Conservation (phyloP, 30 jellyfish, hydroid and myxozoan genomes). For the Cassiopea andromeda region DNA sequence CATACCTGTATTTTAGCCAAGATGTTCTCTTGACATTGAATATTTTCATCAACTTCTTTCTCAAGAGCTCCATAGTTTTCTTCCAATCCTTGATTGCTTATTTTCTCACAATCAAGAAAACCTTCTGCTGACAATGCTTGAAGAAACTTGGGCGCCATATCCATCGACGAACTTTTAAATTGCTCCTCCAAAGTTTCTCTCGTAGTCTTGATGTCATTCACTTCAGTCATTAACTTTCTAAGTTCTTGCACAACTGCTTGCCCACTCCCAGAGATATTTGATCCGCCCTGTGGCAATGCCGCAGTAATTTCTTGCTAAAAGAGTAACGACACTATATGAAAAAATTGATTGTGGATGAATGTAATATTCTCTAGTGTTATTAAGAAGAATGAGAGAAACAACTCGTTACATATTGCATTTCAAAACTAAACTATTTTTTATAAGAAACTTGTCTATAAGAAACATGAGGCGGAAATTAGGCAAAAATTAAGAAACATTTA, state of each 20-base stretch:
- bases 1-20: slow-evolving; percentile 80
- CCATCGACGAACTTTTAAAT: slow-evolving; percentile 74
- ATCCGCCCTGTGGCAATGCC: slow-evolving; percentile 83
- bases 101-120: slow-evolving; percentile 62
- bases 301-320: slow-evolving; percentile 73
- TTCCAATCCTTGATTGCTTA: slow-evolving; percentile 65
- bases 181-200: slow-evolving; percentile 85
- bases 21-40: slow-evolving; percentile 63
- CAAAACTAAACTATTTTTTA: too few species aligned
- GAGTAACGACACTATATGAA: background rate
- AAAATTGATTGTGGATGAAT: background rate
- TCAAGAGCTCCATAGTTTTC: slow-evolving; percentile 66
- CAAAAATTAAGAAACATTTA: too few species aligned
- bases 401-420: too few species aligned
- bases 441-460: too few species aligned
- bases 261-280: slow-evolving; percentile 60
- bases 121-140: slow-evolving; percentile 90
- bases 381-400: too few species aligned
- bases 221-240: slow-evolving; percentile 75
- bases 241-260: slow-evolving; percentile 69
- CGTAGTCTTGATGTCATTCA: slow-evolving; percentile 68
- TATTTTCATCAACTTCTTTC: slow-evolving; percentile 70
- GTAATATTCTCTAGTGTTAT: too few species aligned
- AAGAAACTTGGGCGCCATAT: slow-evolving; percentile 77
- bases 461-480: too few species aligned